Base-by-base conservation (phyloP, 37 sponge, comb jelly and placozoan species). In the Ianthella basta region DNA sequence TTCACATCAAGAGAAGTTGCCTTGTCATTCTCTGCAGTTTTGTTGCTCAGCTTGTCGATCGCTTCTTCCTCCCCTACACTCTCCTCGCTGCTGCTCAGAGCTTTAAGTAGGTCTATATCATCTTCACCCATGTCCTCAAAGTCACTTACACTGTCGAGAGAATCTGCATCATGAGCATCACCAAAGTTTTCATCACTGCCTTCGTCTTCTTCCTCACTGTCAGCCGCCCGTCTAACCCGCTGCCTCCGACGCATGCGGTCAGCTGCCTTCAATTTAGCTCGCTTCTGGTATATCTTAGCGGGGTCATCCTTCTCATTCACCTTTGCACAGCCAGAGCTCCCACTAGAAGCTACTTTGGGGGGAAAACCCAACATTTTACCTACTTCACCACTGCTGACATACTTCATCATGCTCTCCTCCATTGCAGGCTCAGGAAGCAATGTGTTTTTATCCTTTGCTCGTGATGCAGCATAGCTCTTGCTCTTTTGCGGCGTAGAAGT, bases 21-120 rank as follows among this genome's bases (percentile, higher is more conserved):
- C 21, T 41, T 39, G 54, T 41, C 25, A 15, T 6, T 19, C n/a
- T 39, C 50, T 61, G 64, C 4, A 2, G 64, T 10, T 61, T 10
- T 61, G 4, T 27, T 55, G 59, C 30, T 27, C 72, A 14, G 0
- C 25, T 19, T 60, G 4, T 19, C 56, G 16, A 35, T 40, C 15
- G 33, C 20, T 5, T 29, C 74, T 64, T 56, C 53, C 80, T 83
- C 86, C 8, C 55, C 57, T 35, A 69, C 91, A 65, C 82, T 61
- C 65, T 69, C 74, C 55, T 73, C 56, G 80, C 80, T 82, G 60
- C 77, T 56, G 32, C 68, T 36, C 20, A 37, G 65, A n/a, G 33
- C 69, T 54, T 75, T 57, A 19, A 85, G 25, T 10, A 75, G 40
- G 38, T 75, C 37, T 18, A 53, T 44, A 2, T 75, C 78, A 40